Evolutionary conservation across 2,797 vertebrate genomes (phyloP), one percentile per base, ranked within the genome.

Genomic region (Melanotaenia parkinsoni): DNA sequence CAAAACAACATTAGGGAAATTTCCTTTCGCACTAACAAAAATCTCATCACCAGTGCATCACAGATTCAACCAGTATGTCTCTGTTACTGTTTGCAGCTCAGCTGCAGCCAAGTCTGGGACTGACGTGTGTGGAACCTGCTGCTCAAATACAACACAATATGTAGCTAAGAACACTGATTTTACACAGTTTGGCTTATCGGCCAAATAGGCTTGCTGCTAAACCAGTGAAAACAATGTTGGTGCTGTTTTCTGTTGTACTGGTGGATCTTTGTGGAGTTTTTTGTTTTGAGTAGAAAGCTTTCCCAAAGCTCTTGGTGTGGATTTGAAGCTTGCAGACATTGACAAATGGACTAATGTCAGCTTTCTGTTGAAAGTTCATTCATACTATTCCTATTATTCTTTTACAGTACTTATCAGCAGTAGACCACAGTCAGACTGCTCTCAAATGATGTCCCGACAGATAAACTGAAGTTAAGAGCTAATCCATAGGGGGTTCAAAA

Each of bases 1-100:
- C 86, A 72, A 78, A 88, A 88, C 70, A 79, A 56, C 75, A 74
- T 88, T 65, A 87, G 78, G 88, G 89, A 90, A 82, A 81, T 90
- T 88, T 84, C 66, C 76, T 81, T 87, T 72, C 57, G 38, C 53
- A 30, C 74, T 74, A 70, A 76, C 64, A 70, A 51, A 78, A 75
- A 77, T 76, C 62, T 81, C 72, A 78, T 80, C 81, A 59, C 51
- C 47, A 69, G 62, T 50, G 64, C 67, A 75, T 84, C 65, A 65
- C 45, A 70, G 68, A 79, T 64, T 61, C 71, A 62, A 70, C 60
- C 69, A 35, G 53, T 30, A 5, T 9, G 45, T 70, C 63, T 67
- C 16, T 43, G 9, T 70, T 70, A 58, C 35, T 72, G 68, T 50
- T 82, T 28, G 20, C 35, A 53, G 70, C 75, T 66, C 64, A 47